Conservation (phyloP, 1,140 invertebrate species). For the Octopus bimaculoides region DNA sequence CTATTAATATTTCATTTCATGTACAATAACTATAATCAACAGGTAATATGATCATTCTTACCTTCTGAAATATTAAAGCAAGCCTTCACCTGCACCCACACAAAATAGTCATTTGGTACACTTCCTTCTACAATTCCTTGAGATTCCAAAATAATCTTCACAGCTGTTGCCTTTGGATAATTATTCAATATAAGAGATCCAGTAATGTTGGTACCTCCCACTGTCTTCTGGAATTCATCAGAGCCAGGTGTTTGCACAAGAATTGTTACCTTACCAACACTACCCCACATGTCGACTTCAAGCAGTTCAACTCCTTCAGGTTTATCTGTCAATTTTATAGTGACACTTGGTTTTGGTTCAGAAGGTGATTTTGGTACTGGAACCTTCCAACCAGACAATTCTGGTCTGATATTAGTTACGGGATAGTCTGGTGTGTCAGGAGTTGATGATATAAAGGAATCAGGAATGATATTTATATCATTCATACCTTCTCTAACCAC, state of each 20-base stretch:
- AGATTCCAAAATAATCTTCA: neutral
- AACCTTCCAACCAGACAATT: neutral
- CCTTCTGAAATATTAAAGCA: neutral
- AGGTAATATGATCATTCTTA: too few species aligned
- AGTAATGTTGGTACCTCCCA: neutral
- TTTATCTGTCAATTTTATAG: neutral
- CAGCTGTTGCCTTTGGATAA: neutral
- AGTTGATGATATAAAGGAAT: neutral
- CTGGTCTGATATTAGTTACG: neutral
- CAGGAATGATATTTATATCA: constrained; percentile 1
- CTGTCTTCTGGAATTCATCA: neutral
- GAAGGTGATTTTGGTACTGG: neutral
- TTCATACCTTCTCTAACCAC: neutral
- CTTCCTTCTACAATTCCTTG: neutral
- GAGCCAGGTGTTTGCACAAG: neutral
- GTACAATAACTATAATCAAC: too few species aligned
- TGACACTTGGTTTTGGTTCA: neutral
- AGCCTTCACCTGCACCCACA: neutral
- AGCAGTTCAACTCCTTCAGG: neutral
- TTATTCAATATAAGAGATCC: neutral
- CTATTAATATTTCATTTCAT: too few species aligned
- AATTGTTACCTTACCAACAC: neutral
- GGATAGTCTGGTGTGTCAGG: neutral
- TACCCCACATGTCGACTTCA: neutral
- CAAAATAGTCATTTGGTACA: neutral